phyloP scores from a whole-genome alignment of 2,113 vertebrate genomes.

The Rhea americana region DNA sequence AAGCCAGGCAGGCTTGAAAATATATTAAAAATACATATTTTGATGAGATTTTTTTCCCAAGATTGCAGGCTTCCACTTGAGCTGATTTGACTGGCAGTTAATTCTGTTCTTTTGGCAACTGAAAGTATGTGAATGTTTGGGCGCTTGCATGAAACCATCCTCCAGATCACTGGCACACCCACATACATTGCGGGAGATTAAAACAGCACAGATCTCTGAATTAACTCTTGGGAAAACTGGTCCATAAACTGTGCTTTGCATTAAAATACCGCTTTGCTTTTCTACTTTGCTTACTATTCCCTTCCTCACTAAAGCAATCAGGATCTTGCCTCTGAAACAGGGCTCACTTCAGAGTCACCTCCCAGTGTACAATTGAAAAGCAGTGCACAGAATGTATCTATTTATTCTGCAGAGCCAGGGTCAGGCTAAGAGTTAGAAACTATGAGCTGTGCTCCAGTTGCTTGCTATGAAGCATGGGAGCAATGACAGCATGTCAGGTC shows the following conservation, averaged over 20 bases:
- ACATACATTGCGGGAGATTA: neutral
- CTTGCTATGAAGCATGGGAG: neutral
- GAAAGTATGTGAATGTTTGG: neutral
- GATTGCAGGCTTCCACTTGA: neutral
- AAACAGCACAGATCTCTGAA: neutral
- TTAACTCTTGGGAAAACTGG: neutral
- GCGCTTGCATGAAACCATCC: neutral
- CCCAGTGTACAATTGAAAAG: neutral
- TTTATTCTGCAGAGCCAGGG: neutral
- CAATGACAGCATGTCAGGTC: neutral
- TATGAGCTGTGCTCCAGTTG: neutral
- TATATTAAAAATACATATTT: neutral
- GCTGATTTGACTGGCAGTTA: slow-evolving; percentile 9
- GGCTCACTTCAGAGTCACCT: neutral
- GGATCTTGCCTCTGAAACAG: neutral
- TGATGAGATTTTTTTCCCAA: neutral
- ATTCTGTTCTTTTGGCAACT: neutral
- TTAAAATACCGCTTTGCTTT: neutral
- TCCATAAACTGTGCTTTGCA: neutral
- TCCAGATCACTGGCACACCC: neutral
- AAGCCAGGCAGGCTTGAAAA: neutral
- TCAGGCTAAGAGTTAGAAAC: neutral
- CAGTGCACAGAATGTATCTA: neutral
- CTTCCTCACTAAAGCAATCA: neutral
- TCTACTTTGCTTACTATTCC: neutral